phyloP scores from a whole-genome alignment of 2,888 invertebrate species.

The Invenusta paracnida region DNA sequence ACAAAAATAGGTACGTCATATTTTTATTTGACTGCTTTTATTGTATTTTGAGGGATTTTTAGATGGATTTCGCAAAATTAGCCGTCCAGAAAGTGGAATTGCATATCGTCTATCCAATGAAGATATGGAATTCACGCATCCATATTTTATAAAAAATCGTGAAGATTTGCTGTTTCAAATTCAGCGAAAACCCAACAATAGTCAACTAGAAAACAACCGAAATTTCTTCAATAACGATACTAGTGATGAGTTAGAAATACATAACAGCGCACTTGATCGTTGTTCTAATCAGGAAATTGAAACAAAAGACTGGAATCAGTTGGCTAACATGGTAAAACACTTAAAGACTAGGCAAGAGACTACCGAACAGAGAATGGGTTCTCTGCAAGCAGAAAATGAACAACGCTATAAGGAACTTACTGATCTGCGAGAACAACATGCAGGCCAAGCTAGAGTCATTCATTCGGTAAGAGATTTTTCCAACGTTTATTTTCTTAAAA shows the following conservation, averaged over 20 bases:
- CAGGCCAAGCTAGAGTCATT: neutral
- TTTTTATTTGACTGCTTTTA: too few species aligned
- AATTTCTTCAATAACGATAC: neutral
- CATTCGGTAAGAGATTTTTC: neutral
- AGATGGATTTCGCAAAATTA: neutral
- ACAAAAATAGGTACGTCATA: too few species aligned
- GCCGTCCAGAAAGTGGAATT: neutral
- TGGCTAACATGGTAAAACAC: neutral
- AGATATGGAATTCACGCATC: neutral
- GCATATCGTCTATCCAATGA: neutral
- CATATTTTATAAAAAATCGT: neutral
- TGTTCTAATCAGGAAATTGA: neutral
- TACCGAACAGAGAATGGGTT: neutral
- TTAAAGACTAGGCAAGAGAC: neutral
- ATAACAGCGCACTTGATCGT: neutral
- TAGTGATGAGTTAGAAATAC: neutral
- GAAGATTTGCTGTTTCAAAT: neutral
- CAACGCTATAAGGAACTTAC: neutral
- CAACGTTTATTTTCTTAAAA: too few species aligned
- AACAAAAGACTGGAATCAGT: neutral
- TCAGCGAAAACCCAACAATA: neutral
- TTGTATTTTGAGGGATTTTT: too few species aligned
- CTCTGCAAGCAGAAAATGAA: neutral
- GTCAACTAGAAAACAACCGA: neutral
- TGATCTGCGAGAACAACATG: neutral